Evolutionary conservation across 2,888 invertebrate species (phyloP).

Genomic region (Rapana venosa): DNA sequence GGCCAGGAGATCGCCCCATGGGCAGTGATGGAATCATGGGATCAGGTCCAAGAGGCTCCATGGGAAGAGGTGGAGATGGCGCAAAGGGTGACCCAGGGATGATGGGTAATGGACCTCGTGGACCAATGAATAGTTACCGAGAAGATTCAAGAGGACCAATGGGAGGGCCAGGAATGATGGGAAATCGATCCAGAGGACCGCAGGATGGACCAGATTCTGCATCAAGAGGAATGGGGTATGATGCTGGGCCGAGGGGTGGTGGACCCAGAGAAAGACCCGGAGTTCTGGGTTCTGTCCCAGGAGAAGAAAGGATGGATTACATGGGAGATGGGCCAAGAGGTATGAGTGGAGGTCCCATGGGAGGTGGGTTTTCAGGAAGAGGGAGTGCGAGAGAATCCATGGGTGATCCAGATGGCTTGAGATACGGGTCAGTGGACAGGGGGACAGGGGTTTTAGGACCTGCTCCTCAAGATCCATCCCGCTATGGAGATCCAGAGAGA

Average conservation of each 20-base stretch:
- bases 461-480: not conserved
- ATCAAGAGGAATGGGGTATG: not conserved
- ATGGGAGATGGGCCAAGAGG: not conserved
- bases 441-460: slow-evolving; percentile 4
- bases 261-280: slow-evolving; percentile 12
- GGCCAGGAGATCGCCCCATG: slow-evolving; percentile 5
- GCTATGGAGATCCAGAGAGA: not conserved
- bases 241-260: not conserved
- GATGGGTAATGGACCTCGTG: not conserved
- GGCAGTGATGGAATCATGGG: not conserved
- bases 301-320: not conserved
- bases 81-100: not conserved
- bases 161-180: slow-evolving; percentile 27
- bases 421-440: not conserved
- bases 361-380: no score
- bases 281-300: not conserved
- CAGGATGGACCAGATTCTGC: not conserved
- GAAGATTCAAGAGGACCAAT: not conserved
- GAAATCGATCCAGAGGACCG: not conserved
- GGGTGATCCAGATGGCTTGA: not conserved
- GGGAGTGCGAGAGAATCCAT: not conserved
- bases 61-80: not conserved
- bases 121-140: not conserved
- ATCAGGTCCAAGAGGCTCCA: not conserved
- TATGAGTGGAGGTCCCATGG: slow-evolving; percentile 4